These are phyloP conservation scores for Chlorops oryzae DNA, from an alignment of 1,140 invertebrate genomes.

Conservation along the genomic window DNA sequence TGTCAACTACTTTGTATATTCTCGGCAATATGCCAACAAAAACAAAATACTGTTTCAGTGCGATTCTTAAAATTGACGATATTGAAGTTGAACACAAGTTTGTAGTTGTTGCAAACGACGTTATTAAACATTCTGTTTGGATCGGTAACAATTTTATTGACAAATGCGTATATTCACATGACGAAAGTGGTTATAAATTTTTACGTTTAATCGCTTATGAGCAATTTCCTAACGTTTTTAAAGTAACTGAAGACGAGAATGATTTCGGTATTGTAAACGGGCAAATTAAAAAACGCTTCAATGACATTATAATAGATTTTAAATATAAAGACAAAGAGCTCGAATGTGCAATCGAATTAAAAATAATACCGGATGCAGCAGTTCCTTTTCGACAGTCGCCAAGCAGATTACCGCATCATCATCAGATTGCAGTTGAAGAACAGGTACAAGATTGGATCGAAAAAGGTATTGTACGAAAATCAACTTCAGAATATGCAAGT, in stretches of 20 bases:
- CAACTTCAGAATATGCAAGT: background rate
- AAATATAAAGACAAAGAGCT: no score
- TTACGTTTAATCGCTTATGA: no score
- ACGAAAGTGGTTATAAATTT: background rate
- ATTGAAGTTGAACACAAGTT: background rate
- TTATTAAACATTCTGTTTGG: background rate
- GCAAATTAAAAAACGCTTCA: no score
- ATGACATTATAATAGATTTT: no score
- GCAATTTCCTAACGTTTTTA: no score
- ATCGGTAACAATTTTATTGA: background rate
- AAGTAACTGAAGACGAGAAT: no score
- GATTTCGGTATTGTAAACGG: no score
- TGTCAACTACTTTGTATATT: background rate
- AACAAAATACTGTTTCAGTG: background rate
- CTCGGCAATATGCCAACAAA: background rate
- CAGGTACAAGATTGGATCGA: background rate
- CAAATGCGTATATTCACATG: background rate
- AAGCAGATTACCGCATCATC: background rate
- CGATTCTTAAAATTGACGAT: background rate
- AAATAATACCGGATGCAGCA: background rate
- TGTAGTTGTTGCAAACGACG: background rate
- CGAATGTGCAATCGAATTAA: background rate
- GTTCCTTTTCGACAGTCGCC: constrained; percentile 1
- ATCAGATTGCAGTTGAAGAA: background rate
- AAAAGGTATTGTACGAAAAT: background rate